These are phyloP conservation scores for Pyxicephalus adspersus DNA, from an alignment of 2,113 vertebrate genomes.

Conservation along the genomic window DNA sequence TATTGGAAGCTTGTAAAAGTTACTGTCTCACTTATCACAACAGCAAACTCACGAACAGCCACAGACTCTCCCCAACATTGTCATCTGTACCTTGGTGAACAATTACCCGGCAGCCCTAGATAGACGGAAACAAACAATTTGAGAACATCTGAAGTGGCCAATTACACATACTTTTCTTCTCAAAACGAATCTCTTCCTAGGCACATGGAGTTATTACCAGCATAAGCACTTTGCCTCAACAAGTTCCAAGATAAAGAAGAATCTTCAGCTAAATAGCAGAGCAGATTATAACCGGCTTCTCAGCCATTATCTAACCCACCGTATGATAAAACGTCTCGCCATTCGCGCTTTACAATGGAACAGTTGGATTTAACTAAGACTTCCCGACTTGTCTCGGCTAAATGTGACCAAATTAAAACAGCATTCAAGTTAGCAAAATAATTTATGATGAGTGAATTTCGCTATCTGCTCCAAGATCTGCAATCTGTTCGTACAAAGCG, in stretches of 20 bases:
- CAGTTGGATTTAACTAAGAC: slow-evolving; percentile 13
- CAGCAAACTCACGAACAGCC: not conserved
- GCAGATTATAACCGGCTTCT: slow-evolving; percentile 25
- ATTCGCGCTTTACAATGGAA: slow-evolving; percentile 5
- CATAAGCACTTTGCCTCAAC: slow-evolving; percentile 16
- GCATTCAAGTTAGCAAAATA: slow-evolving; percentile 7
- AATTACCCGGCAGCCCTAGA: not conserved
- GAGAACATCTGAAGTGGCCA: slow-evolving; percentile 24
- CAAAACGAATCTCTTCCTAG: slow-evolving; percentile 14
- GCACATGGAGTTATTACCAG: slow-evolving; percentile 13
- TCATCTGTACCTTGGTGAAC: not conserved
- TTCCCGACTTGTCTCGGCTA: slow-evolving; percentile 6
- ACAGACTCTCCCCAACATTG: not conserved
- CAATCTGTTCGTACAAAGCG: not conserved
- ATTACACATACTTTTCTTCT: slow-evolving; percentile 36
- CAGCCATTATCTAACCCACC: slow-evolving; percentile 36
- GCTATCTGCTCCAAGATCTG: not conserved
- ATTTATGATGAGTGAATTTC: slow-evolving; percentile 1
- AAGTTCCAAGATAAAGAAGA: slow-evolving; percentile 13
- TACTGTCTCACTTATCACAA: not conserved
- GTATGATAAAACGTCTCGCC: not conserved
- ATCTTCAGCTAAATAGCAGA: slow-evolving; percentile 30
- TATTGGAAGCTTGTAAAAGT: not conserved
- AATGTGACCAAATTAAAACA: slow-evolving; percentile 25
- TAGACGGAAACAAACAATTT: slow-evolving; percentile 28